Percentiles rank a stretch among this genome's conserved stretches.
These are phyloP conservation scores for Taxidea taxus DNA, from an alignment of 2,113 vertebrate species.

Conservation along the genomic window DNA sequence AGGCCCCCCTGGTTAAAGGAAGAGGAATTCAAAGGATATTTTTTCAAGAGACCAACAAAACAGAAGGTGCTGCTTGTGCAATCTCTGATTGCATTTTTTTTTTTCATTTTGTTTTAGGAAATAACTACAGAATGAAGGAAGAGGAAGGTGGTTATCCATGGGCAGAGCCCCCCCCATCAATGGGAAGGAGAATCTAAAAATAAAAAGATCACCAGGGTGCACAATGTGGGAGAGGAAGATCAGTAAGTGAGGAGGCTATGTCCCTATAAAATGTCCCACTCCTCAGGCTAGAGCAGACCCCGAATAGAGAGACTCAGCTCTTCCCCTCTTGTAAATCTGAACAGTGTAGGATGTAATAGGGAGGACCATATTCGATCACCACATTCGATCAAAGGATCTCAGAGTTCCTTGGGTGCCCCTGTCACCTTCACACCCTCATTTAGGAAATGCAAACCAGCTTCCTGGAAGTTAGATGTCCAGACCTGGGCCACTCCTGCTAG, in stretches of 20 bases:
- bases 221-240: not conserved
- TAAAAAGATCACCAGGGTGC: not conserved
- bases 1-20: conserved; percentile 41
- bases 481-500: not conserved
- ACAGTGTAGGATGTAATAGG: not conserved
- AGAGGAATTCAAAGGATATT: conserved; percentile 40
- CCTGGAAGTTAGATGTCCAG: not conserved
- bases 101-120: conserved; percentile 53
- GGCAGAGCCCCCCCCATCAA: not conserved
- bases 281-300: not conserved
- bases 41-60: conserved; percentile 54
- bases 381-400: not conserved
- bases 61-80: conserved; percentile 28
- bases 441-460: not conserved
- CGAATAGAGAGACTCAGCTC: not conserved
- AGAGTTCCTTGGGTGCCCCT: fast-evolving
- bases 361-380: not conserved
- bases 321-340: not conserved
- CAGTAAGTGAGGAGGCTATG: not conserved
- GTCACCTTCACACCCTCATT: fast-evolving
- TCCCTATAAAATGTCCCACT: not conserved
- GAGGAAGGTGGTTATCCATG: not conserved
- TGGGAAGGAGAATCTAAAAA: conserved; percentile 28
- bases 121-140: conserved; percentile 10
- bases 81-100: conserved; percentile 48